Percentiles rank a stretch among this genome's conserved stretches.
Conservation (phyloP, 92 coral and sea anemone genomes). For the Virgularia gustaviana region DNA sequence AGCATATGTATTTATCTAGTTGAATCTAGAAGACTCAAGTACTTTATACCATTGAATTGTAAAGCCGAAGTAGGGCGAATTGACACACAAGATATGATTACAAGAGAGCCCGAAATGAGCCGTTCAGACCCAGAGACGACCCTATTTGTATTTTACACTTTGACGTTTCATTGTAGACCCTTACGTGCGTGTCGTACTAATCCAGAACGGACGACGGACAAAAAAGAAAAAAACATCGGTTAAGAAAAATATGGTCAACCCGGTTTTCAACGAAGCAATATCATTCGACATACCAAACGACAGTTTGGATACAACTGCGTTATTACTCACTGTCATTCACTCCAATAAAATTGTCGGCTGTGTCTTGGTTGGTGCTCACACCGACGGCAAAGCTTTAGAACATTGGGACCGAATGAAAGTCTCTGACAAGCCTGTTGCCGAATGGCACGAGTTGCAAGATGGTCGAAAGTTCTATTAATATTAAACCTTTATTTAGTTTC, state of each 20-base stretch:
- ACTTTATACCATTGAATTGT: too few species aligned
- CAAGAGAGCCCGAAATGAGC: too few species aligned
- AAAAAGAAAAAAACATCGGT: slow-evolving; percentile 83
- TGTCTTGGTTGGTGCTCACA: slow-evolving; percentile 71
- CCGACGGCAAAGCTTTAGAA: slow-evolving; percentile 62
- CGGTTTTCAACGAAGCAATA: slow-evolving; percentile 86
- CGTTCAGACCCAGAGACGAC: too few species aligned
- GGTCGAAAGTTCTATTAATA: slow-evolving; percentile 68
- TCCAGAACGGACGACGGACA: slow-evolving; percentile 71
- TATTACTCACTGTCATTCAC: slow-evolving; percentile 85
- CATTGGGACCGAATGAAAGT: slow-evolving; percentile 79
- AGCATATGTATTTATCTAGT: too few species aligned
- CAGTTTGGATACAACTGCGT: slow-evolving; percentile 61
- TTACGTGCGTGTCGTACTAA: slow-evolving; percentile 70
- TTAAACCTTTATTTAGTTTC: not conserved
- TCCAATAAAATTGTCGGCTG: slow-evolving; percentile 82
- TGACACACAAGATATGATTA: too few species aligned
- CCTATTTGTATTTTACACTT: slow-evolving; percentile 1
- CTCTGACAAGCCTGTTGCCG: slow-evolving; percentile 74
- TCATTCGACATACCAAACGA: slow-evolving; percentile 77
- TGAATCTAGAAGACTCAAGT: too few species aligned
- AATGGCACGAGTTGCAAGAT: slow-evolving; percentile 79
- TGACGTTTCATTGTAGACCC: slow-evolving; percentile 58
- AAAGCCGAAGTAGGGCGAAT: too few species aligned
- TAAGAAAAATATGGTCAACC: slow-evolving; percentile 72